Percentiles rank a stretch among this genome's conserved stretches.
These are phyloP conservation scores for Kobus ellipsiprymnus DNA, from an alignment of 2,113 vertebrate species.

Conservation along the genomic window DNA sequence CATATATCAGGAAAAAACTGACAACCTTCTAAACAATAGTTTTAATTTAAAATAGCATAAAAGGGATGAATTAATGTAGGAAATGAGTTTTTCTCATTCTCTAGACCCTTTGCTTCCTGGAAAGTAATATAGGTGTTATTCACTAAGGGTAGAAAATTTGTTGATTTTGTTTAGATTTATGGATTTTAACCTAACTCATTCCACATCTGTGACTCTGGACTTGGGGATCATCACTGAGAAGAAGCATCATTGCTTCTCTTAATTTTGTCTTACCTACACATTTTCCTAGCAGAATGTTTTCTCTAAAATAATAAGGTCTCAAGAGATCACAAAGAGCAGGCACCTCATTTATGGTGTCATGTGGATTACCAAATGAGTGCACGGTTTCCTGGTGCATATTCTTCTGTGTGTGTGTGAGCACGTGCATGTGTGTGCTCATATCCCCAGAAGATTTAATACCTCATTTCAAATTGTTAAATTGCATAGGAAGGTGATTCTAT, in stretches of 20 bases:
- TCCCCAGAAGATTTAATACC: slow-evolving; percentile 71
- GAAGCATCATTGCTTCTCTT: neutral
- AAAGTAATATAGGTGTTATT: neutral
- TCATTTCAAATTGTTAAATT: slow-evolving; percentile 76
- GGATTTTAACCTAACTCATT: neutral
- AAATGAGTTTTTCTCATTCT: neutral
- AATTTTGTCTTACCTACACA: slow-evolving; percentile 38
- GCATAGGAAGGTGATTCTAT: slow-evolving; percentile 63
- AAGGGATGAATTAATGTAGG: neutral
- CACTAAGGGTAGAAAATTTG: neutral
- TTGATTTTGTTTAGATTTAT: neutral
- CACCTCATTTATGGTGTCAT: slow-evolving; percentile 46
- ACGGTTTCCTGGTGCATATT: slow-evolving; percentile 26
- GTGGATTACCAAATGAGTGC: slow-evolving; percentile 38
- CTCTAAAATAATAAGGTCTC: slow-evolving; percentile 75
- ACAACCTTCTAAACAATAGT: neutral
- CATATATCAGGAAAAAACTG: neutral
- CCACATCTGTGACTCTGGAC: neutral
- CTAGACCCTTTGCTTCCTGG: neutral
- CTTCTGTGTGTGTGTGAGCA: neutral
- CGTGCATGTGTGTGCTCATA: neutral
- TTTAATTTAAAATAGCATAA: neutral
- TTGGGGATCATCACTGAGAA: neutral
- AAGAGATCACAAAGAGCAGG: slow-evolving; percentile 66
- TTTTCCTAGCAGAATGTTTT: slow-evolving; percentile 60